Evolutionary conservation across 2,113 vertebrate species (phyloP).

Genomic region (Pristiophorus japonicus): DNA sequence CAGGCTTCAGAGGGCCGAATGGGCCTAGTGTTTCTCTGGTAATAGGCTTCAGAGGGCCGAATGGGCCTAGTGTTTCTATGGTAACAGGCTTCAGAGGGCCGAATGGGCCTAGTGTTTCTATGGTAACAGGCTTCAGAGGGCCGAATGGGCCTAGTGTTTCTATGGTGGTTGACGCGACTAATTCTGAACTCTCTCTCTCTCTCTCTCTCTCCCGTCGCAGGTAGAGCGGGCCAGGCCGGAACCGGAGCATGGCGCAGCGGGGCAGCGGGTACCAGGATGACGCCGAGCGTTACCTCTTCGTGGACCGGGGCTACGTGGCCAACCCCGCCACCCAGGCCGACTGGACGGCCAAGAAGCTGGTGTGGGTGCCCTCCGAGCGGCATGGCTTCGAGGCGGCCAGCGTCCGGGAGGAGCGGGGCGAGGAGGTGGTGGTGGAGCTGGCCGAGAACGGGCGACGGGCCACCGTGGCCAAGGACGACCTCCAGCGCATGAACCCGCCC

Average conservation of each 20-base stretch:
- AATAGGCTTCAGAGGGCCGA: too few relatives aligned
- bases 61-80: too few relatives aligned
- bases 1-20: too few relatives aligned
- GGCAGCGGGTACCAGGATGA: constrained; percentile 41
- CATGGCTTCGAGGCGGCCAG: constrained; percentile 70
- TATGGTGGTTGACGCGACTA: constrained; percentile 4
- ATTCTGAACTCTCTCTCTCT: constrained; percentile 22
- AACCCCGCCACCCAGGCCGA: constrained; percentile 58
- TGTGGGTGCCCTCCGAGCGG: constrained; percentile 72
- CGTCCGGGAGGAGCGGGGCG: constrained; percentile 60
- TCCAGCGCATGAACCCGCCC: constrained; percentile 70
- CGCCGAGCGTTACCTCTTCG: constrained; percentile 60
- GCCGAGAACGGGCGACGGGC: constrained; percentile 58
- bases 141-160: too few relatives aligned
- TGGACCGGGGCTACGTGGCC: constrained; percentile 44
- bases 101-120: too few relatives aligned
- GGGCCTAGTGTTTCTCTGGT: too few relatives aligned
- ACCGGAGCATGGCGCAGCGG: too few relatives aligned
- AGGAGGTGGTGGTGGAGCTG: constrained; percentile 69
- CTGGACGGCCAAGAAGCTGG: constrained; percentile 67
- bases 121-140: too few relatives aligned
- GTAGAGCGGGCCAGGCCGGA: neutral
- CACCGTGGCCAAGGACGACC: constrained; percentile 63
- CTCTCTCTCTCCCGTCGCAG: neutral
- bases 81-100: too few relatives aligned